These are phyloP conservation scores for Lethenteron reissneri DNA, from an alignment of 2,113 vertebrate genomes.

Conservation along the genomic window DNA sequence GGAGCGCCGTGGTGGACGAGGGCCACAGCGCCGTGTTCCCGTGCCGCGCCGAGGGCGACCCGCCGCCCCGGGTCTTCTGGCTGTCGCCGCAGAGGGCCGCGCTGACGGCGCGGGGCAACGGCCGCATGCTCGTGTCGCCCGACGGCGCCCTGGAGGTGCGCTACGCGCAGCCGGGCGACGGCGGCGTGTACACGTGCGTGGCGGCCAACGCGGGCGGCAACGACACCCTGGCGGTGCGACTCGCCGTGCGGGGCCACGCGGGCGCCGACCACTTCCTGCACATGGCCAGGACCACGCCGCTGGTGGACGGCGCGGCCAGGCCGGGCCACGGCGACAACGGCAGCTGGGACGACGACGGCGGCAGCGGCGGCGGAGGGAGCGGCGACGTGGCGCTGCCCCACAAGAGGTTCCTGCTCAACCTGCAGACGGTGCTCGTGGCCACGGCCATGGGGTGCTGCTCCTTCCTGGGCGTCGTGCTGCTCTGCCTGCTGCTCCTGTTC, in stretches of 20 bases:
- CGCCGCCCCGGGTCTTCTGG: not conserved
- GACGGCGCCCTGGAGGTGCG: not conserved
- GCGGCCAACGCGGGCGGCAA: slow-evolving; percentile 1
- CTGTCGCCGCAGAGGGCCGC: not conserved
- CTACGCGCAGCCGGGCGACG: slow-evolving; percentile 4
- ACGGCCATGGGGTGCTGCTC: slow-evolving; percentile 99
- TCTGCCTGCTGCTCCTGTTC: slow-evolving; percentile 90
- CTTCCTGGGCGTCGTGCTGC: slow-evolving; percentile 85
- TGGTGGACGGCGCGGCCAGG: not conserved
- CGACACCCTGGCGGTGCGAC: not conserved
- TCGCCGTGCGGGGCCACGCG: not conserved
- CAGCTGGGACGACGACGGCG: slow-evolving; percentile 74
- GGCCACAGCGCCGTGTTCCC: slow-evolving; percentile 1
- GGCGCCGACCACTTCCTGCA: slow-evolving; percentile 2
- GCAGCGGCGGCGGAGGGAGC: slow-evolving; percentile 51
- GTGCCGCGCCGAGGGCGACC: slow-evolving; percentile 2
- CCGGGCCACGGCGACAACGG: slow-evolving; percentile 40
- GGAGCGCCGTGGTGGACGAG: not conserved
- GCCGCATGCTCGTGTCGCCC: not conserved
- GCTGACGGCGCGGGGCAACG: not conserved
- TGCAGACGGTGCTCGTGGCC: slow-evolving; percentile 94
- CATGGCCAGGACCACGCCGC: slow-evolving; percentile 3
- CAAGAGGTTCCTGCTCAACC: slow-evolving; percentile 61
- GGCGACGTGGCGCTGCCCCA: slow-evolving; percentile 17
- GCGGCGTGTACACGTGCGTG: slow-evolving; percentile 1